Conservation (phyloP, 2,888 invertebrate genomes). For the Yponomeuta plumbellus region DNA sequence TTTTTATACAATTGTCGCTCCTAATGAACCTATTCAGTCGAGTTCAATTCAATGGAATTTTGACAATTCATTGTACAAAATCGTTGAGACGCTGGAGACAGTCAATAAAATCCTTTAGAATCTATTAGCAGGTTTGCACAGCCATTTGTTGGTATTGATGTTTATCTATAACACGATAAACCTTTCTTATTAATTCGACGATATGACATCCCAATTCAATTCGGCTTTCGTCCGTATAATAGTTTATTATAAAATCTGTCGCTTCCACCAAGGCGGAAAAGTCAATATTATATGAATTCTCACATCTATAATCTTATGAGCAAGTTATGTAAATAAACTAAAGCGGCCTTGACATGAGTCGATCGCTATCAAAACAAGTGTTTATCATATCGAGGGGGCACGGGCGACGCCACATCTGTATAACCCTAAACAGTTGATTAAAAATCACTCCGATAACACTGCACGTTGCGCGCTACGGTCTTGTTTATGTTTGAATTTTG, state of each 20-base stretch:
- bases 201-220: background rate
- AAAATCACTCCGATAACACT: background rate
- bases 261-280: background rate
- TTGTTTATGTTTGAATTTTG: background rate
- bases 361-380: background rate
- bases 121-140: too few species aligned
- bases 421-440: background rate
- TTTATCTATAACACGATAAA: too few species aligned
- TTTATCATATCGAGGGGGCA: conserved; percentile 1
- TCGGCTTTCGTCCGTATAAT: background rate
- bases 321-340: background rate
- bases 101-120: too few species aligned
- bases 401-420: background rate
- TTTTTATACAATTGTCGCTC: too few species aligned
- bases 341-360: background rate
- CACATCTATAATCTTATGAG: background rate
- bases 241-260: background rate
- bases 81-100: too few species aligned
- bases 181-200: too few species aligned
- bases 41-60: too few species aligned
- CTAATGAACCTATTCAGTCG: too few species aligned
- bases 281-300: background rate
- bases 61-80: too few species aligned
- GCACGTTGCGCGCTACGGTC: background rate
- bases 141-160: too few species aligned